These are phyloP conservation scores for Artemia sinica DNA, from an alignment of 2,888 invertebrate species.

Conservation along the genomic window DNA sequence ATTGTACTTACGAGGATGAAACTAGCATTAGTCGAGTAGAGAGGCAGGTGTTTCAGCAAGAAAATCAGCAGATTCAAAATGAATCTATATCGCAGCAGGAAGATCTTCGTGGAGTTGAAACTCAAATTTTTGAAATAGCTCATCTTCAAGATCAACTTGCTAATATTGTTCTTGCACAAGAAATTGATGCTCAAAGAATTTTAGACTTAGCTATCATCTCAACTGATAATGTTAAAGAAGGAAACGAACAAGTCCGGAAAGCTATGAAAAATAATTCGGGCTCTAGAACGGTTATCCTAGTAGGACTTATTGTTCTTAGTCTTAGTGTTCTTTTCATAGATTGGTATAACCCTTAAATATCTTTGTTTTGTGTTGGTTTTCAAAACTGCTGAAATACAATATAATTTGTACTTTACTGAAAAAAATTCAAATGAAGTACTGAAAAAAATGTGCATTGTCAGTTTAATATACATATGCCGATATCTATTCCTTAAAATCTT, in stretches of 20 bases:
- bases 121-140: constrained; percentile 85
- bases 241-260: constrained; percentile 89
- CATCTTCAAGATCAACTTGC: constrained; percentile 88
- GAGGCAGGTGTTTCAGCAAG: constrained; percentile 76
- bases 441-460: too few species aligned
- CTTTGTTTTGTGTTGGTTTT: background rate
- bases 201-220: constrained; percentile 71
- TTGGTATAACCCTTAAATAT: constrained; percentile 78
- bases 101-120: constrained; percentile 74
- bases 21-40: constrained; percentile 63
- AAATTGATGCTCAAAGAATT: constrained; percentile 78
- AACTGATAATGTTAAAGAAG: constrained; percentile 87
- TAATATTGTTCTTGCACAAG: constrained; percentile 83
- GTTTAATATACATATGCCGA: too few species aligned
- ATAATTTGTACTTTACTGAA: too few species aligned
- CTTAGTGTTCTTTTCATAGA: constrained; percentile 88
- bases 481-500: too few species aligned
- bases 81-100: constrained; percentile 73
- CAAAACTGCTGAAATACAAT: too few species aligned
- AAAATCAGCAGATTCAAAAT: constrained; percentile 69
- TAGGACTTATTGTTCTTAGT: constrained; percentile 86
- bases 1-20: constrained; percentile 35
- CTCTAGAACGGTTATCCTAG: constrained; percentile 64
- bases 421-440: too few species aligned
- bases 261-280: constrained; percentile 95